Conservation (phyloP, 2,113 vertebrate genomes). For the Proterorhinus semilunaris region DNA sequence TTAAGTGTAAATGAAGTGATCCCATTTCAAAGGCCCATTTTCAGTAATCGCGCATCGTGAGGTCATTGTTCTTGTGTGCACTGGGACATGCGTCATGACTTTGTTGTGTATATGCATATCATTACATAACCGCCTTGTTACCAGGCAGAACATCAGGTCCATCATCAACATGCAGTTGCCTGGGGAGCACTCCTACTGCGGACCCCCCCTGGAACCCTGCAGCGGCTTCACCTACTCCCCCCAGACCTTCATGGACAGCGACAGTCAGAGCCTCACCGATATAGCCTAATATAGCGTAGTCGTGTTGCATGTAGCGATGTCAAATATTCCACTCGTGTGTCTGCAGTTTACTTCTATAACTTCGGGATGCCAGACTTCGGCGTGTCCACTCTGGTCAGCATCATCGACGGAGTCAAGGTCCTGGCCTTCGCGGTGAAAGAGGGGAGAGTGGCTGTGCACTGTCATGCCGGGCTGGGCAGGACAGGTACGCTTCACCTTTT, state of each 20-base stretch:
- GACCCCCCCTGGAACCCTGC: constrained; percentile 69
- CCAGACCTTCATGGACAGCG: constrained; percentile 80
- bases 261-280: constrained; percentile 66
- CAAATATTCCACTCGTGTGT: not conserved
- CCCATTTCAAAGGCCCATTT: too few relatives aligned
- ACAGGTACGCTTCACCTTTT: constrained; percentile 62
- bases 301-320: too few relatives aligned
- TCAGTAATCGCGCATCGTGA: too few relatives aligned
- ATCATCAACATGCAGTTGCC: constrained; percentile 82
- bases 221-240: constrained; percentile 83
- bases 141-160: constrained; percentile 78
- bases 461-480: constrained; percentile 81
- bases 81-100: too few relatives aligned
- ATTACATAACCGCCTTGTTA: not conserved
- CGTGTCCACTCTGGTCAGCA: constrained; percentile 71
- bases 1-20: too few relatives aligned
- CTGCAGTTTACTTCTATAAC: constrained; percentile 83
- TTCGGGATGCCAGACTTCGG: constrained; percentile 82
- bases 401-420: constrained; percentile 81
- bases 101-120: too few relatives aligned
- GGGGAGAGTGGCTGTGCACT: constrained; percentile 81
- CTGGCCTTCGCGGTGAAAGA: constrained; percentile 77
- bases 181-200: constrained; percentile 81
- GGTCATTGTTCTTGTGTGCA: too few relatives aligned
- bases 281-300: too few relatives aligned